Conservation (phyloP, 1,140 invertebrate genomes). For the Nilaparvata lugens region DNA sequence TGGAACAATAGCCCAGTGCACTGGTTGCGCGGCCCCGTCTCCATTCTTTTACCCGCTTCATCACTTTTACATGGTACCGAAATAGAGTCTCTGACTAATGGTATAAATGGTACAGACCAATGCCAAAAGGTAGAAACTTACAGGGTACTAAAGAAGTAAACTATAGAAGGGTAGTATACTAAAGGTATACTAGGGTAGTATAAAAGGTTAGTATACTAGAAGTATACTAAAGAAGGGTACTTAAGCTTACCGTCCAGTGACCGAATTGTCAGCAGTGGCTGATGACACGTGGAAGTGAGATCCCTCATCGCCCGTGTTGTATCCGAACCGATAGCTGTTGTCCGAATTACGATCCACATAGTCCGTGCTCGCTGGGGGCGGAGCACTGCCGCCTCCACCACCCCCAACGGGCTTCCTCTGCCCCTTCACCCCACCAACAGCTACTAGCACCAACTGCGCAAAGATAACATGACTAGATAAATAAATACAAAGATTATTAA, state of each 20-base stretch:
- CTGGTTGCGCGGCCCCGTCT: too few relatives aligned
- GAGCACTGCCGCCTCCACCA: neutral
- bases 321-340: conserved; percentile 30
- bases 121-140: neutral
- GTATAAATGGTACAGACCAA: neutral
- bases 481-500: too few relatives aligned
- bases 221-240: neutral
- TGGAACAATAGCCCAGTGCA: too few relatives aligned
- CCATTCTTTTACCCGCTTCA: too few relatives aligned
- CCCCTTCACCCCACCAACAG: neutral
- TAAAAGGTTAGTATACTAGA: neutral
- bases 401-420: neutral
- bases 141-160: neutral
- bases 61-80: too few relatives aligned
- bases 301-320: conserved; percentile 28
- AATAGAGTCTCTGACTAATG: too few relatives aligned
- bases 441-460: too few relatives aligned
- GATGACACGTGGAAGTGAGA: conserved; percentile 27
- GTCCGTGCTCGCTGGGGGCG: conserved; percentile 15
- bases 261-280: conserved; percentile 28
- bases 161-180: too few relatives aligned
- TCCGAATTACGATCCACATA: conserved; percentile 24
- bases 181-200: neutral
- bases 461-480: too few relatives aligned
- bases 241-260: conserved; percentile 28